These are phyloP conservation scores for Brachyhypopomus gauderio DNA, from an alignment of 2,113 vertebrate species.

Conservation along the genomic window DNA sequence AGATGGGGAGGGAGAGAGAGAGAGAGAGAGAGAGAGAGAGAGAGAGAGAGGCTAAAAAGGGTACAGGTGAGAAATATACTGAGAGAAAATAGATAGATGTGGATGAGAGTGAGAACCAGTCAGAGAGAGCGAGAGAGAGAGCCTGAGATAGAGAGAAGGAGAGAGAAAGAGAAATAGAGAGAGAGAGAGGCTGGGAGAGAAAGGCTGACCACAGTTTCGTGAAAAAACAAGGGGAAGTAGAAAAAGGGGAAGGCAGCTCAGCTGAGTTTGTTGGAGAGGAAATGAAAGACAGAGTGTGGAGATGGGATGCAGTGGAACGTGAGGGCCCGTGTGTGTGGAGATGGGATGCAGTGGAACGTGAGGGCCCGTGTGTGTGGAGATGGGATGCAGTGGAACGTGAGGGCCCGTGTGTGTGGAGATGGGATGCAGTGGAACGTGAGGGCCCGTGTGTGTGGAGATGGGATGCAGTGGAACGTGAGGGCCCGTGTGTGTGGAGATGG, in stretches of 20 bases:
- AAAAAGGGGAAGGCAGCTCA: no score
- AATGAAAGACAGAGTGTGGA: no score
- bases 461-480: no score
- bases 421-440: no score
- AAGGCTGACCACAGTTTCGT: conserved; percentile 1
- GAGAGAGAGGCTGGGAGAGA: conserved; percentile 35
- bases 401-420: background rate
- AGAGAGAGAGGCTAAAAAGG: conserved; percentile 21
- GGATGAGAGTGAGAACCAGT: conserved; percentile 1
- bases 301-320: background rate
- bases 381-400: no score
- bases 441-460: background rate
- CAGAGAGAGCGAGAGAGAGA: background rate
- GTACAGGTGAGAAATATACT: conserved; percentile 41
- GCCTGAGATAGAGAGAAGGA: conserved; percentile 21
- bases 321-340: background rate
- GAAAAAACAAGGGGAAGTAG: conserved; percentile 7
- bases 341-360: no score
- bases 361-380: background rate
- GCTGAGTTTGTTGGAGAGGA: no score
- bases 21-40: background rate
- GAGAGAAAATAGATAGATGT: conserved; percentile 45
- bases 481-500: background rate
- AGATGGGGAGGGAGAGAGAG: conserved; percentile 19
- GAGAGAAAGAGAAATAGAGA: conserved; percentile 16